Evolutionary conservation across 2,113 vertebrate genomes (phyloP), one percentile per base, ranked within the genome.

Genomic region (Neotoma lepida): DNA sequence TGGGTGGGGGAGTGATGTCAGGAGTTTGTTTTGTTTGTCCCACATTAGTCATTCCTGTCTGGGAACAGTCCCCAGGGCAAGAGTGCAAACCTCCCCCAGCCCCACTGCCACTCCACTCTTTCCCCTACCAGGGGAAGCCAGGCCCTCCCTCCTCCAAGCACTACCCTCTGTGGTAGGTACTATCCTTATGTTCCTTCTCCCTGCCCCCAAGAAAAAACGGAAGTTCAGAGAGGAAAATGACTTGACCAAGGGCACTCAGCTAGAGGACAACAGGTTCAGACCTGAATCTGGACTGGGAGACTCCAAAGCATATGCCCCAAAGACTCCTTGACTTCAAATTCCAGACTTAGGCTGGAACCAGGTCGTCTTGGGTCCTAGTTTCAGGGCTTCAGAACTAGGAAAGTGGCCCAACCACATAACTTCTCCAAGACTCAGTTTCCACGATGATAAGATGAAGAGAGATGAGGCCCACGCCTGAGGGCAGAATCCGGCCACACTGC

Each of bases 21-120:
- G 77, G 51, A 76, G 80, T 74, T 63, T 82, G 86, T 94, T 96
- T 89, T 84, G 49, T 88, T 93, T 89, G 94, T 84, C 74, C 80
- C 90, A 70, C 22, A 35, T 97, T 89, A 97, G 93, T 97, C 97
- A 97, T 51, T 35, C 74, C 80, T 44, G 73, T 81, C 91, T 95
- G 95, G 84, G 89, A 97, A 94, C 76, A 78, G 94, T 70, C 84
- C 76, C 39, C 74, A 63, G 54, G 82, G 92, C 80, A 89, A 64
- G 22, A 90, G 1, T 88, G 51, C 63, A 84, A 93, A 49, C 77
- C 46, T 86, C 68, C 39, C 30, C n/a, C 17, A 0, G 22, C 66
- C 56, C 26, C 56, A 28, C 64, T 10, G 44, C 28, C 78, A 20
- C 13, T 24, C 22, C 24, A 86, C 28, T 61, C 56, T 63, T 15